These are phyloP conservation scores for Archips crataeganus DNA, from an alignment of 2,888 invertebrate genomes.

Conservation along the genomic window DNA sequence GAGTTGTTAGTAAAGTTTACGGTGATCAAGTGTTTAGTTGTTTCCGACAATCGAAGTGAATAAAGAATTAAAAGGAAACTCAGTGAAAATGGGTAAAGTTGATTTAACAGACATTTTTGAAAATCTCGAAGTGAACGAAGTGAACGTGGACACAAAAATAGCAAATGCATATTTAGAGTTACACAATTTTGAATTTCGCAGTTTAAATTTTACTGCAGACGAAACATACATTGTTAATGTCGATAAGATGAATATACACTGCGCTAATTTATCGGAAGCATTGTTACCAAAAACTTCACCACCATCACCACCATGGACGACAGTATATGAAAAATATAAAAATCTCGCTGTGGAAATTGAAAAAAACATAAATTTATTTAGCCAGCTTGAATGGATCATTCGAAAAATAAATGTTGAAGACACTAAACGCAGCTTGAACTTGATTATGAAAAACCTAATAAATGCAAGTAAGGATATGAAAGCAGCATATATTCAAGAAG, in stretches of 20 bases:
- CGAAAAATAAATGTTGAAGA: constrained; percentile 47
- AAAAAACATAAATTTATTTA: constrained; percentile 47
- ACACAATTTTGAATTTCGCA: constrained; percentile 5
- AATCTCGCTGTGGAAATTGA: constrained; percentile 45
- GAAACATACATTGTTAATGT: neutral
- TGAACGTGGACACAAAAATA: constrained; percentile 10
- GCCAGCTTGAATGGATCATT: constrained; percentile 50
- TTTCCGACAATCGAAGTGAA: neutral
- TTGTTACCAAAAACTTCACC: constrained; percentile 9
- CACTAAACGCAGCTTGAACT: constrained; percentile 47
- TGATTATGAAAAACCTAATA: constrained; percentile 48
- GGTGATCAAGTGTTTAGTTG: constrained; percentile 26
- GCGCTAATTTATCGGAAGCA: constrained; percentile 25
- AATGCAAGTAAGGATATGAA: constrained; percentile 40
- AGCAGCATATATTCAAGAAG: constrained; percentile 42
- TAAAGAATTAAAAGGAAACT: neutral
- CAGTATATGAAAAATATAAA: constrained; percentile 31
- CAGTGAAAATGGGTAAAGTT: constrained; percentile 15
- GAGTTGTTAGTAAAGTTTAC: constrained; percentile 21
- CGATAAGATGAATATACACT: constrained; percentile 18
- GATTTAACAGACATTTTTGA: constrained; percentile 9
- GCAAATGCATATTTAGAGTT: constrained; percentile 10
- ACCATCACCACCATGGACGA: constrained; percentile 22
- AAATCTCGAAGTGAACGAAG: constrained; percentile 9
- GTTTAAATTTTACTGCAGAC: constrained; percentile 17